Base-by-base conservation (phyloP, 2,113 vertebrate species). In the Trinectes maculatus region DNA sequence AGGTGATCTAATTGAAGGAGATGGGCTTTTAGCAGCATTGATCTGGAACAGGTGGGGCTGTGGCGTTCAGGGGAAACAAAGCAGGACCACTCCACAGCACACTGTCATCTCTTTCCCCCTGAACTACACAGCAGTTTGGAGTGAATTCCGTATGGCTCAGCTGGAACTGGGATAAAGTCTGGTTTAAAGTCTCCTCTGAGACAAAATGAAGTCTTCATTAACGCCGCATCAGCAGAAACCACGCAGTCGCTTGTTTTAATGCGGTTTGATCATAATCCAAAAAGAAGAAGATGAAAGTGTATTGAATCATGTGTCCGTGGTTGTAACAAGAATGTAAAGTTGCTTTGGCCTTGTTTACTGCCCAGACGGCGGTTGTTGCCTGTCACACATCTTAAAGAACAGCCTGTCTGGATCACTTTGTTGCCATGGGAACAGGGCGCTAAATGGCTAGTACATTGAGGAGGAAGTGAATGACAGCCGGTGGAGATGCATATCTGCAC, bases 11-110 rank as follows among this genome's bases (percentile, higher is more conserved):
- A 89, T 81, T 65, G 55, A 74, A 80, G 76, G 15, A 61, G 80
- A 89, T 63, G 55, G 62, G 71, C 81, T 87, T 87, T 85, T 76
- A 82, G 40, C 25, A 13, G 56, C 58, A 82, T 71, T 73, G 83
- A 83, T 77, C 9, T 37, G 13, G 25, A 51, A 37, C 58, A 57
- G 36, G 10, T 24, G 13, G 21, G 16, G 12, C 43, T 24, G 2
- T 29, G 26, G 48, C 39, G 59, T 78, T 55, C 60, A 47, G 22
- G 74, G 47, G 44, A 65, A 57, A 47, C 66, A 60, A 42, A 64
- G 43, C 18, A 22, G 29, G 37, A 33, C 29, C 54, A 21, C 53
- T 11, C 53, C 37, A 43, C 53, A 62, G 57, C 49, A 57, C 57
- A 64, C 52, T 9, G 21, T 64, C 33, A 65, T 60, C 21, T 46